Evolutionary conservation across 2,113 vertebrate genomes (phyloP).

Genomic region (Psittacus erithacus): DNA sequence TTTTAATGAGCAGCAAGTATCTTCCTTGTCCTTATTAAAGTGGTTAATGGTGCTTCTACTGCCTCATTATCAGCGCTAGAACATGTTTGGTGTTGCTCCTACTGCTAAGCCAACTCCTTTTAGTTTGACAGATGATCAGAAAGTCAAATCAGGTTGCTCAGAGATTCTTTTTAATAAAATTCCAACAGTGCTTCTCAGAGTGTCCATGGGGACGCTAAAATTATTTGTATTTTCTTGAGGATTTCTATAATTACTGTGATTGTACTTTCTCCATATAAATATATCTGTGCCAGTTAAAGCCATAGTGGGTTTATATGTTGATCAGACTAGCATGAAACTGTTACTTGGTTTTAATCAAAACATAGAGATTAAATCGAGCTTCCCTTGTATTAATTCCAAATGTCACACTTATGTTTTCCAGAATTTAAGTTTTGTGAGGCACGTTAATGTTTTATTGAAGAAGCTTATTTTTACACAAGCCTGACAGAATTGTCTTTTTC

Average conservation of each 20-base stretch:
- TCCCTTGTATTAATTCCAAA: slow-evolving; percentile 54
- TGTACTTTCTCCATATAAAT: slow-evolving; percentile 66
- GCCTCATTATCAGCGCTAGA: slow-evolving; percentile 73
- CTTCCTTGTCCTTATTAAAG: slow-evolving; percentile 76
- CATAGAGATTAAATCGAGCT: slow-evolving; percentile 53
- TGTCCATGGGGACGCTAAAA: slow-evolving; percentile 44
- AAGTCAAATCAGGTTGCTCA: slow-evolving; percentile 76
- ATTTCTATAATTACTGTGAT: slow-evolving; percentile 68
- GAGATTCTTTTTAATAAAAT: slow-evolving; percentile 75
- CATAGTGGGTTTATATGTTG: slow-evolving; percentile 53
- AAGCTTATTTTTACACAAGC: not conserved
- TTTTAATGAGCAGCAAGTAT: slow-evolving; percentile 75
- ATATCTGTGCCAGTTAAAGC: slow-evolving; percentile 60
- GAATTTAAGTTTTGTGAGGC: slow-evolving; percentile 38
- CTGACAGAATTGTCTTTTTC: not conserved
- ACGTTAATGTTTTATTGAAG: slow-evolving; percentile 42
- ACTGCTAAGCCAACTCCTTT: slow-evolving; percentile 67
- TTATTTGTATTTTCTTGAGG: slow-evolving; percentile 71
- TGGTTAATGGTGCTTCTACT: slow-evolving; percentile 72
- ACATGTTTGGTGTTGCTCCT: slow-evolving; percentile 34
- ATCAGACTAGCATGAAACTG: slow-evolving; percentile 56
- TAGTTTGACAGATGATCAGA: slow-evolving; percentile 74
- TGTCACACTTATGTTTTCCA: slow-evolving; percentile 32
- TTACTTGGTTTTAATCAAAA: slow-evolving; percentile 67
- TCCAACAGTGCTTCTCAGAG: slow-evolving; percentile 56